Conservation (phyloP, 2,113 vertebrate genomes). For the Sapajus apella region DNA sequence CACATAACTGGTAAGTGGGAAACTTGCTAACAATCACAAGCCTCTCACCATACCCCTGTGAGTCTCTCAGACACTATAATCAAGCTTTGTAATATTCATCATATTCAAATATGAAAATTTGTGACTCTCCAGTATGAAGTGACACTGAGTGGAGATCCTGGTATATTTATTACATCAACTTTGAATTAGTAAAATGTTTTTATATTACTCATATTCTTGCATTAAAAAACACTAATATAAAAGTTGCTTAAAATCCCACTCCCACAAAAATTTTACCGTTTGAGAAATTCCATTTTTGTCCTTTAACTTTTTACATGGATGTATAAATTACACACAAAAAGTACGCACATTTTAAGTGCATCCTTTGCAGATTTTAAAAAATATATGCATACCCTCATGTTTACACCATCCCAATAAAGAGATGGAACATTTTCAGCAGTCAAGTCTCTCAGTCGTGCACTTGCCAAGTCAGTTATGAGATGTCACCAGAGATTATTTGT, state of each 20-base stretch:
- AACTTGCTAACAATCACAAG: neutral
- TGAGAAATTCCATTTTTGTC: neutral
- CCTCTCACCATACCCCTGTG: fast-evolving
- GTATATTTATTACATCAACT: neutral
- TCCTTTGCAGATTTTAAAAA: neutral
- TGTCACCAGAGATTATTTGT: neutral
- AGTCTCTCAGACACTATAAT: too few species aligned
- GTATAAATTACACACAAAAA: neutral
- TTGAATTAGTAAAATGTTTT: neutral
- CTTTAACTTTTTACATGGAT: neutral
- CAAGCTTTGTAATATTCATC: neutral
- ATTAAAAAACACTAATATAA: neutral
- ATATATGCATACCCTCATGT: neutral
- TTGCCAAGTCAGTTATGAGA: neutral
- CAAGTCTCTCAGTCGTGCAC: neutral
- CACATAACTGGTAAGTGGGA: neutral
- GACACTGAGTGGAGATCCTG: neutral
- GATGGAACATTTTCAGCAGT: neutral
- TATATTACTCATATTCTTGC: neutral
- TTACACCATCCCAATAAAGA: neutral
- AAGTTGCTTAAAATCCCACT: neutral
- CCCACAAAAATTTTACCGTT: neutral
- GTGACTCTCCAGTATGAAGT: neutral
- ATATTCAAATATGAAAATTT: neutral
- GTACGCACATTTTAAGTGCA: neutral